Evolutionary conservation across 23 tunicate species (phyloP).

Genomic region (Oikopleura vanhoeffeni): DNA sequence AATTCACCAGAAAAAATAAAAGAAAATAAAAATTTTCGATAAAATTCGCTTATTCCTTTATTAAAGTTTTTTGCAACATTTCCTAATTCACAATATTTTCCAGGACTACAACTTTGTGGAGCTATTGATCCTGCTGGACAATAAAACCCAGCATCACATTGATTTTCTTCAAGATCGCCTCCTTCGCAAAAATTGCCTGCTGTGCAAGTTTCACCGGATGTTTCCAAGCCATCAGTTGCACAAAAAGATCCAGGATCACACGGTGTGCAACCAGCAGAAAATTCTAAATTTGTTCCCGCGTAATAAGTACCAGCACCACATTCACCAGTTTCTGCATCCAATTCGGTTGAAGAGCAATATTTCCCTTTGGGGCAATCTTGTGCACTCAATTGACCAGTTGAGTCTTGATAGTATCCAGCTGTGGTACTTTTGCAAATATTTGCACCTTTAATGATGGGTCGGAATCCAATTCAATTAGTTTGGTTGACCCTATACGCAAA

Average conservation of each 20-base stretch:
- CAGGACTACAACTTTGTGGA: constrained; percentile 30
- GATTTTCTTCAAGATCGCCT: constrained; percentile 13
- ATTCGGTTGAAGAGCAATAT: constrained; percentile 30
- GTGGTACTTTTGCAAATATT: neutral
- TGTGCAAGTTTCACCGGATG: neutral
- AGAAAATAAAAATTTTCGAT: too few species aligned
- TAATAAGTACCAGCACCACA: constrained; percentile 24
- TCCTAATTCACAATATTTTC: constrained; percentile 43
- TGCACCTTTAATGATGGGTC: too few species aligned
- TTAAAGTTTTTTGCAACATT: constrained; percentile 6
- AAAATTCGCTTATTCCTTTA: too few species aligned
- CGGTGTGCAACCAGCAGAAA: neutral
- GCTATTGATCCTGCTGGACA: constrained; percentile 26
- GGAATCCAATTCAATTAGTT: too few species aligned
- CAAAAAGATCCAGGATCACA: neutral
- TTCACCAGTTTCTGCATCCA: constrained; percentile 28
- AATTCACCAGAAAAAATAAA: too few species aligned
- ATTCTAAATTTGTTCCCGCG: neutral
- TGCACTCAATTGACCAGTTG: neutral
- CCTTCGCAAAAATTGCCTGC: neutral
- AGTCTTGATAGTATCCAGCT: neutral
- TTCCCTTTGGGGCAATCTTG: constrained; percentile 33
- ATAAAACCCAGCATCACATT: constrained; percentile 46
- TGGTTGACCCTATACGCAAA: too few species aligned
- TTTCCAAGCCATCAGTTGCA: neutral